Base-by-base conservation (phyloP, 2,113 vertebrate species). In the Nycticorax nycticorax region DNA sequence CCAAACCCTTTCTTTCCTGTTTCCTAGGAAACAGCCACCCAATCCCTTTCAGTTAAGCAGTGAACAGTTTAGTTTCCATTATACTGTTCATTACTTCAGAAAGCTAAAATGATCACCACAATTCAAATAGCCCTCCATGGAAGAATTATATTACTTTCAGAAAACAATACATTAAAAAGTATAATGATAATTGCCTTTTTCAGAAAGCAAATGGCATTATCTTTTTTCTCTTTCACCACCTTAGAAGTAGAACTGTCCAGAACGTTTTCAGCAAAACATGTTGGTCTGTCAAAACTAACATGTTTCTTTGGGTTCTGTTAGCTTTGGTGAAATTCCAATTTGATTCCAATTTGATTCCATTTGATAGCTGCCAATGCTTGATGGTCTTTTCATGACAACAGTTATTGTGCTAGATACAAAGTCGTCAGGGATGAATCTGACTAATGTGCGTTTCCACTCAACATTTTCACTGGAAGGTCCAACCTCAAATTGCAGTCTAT, bases 21-120 rank as follows among this genome's bases (percentile, higher is more conserved):
- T 97, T 75, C 96, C 91, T 92, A 84, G 91, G 95, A 94, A 94
- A 91, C 80, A 91, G 37, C 47, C 28, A 87, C 76, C 53, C 76
- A 82, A 76, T 87, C 56, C 35, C 32, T 48, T 93, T 85, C 57
- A 82, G 67, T 57, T 67, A 32, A 68, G 53, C 19, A 68, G 52
- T 9, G 88, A 91, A 45, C 35, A 93, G n/a, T 66, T 92, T 78
- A 84, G 85, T 72, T 88, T 78, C 64, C 66, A 72, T 94, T 95
- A 77, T 68, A 33, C 52, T 60, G 7, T 66, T 82, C 50, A n/a
- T 74, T 67, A 48, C 33, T 83, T 86, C 76, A 78, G 57, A 89
- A 77, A 72, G 76, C 45, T 72, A 59, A 96, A 96, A 90, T 77
- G 67, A 88, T 88, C 32, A 63, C 66, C 66, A 52, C 55, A 50